Conservation (phyloP, 2,888 invertebrate genomes). For the Corbicula japonica region DNA sequence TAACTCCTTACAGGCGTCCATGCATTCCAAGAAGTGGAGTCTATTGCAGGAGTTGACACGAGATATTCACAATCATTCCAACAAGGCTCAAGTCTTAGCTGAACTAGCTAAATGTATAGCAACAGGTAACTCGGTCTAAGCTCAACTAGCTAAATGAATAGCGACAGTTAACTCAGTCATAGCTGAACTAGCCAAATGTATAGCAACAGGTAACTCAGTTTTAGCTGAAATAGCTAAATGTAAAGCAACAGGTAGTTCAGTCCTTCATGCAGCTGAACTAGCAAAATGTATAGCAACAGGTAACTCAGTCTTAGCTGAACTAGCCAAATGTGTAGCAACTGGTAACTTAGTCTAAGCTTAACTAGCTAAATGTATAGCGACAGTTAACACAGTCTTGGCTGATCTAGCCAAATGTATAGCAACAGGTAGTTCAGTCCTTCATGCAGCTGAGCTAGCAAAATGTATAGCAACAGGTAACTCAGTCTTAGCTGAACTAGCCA, state of each 20-base stretch:
- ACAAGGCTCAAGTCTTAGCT: slow-evolving; percentile 90
- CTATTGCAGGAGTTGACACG: slow-evolving; percentile 90
- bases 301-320: slow-evolving; percentile 90
- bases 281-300: too few relatives aligned
- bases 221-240: too few relatives aligned
- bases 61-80: slow-evolving; percentile 89
- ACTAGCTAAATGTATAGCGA: slow-evolving; percentile 89
- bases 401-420: background rate
- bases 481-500: too few relatives aligned
- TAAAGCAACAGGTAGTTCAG: too few relatives aligned
- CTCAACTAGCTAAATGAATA: background rate
- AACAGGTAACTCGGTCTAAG: slow-evolving; percentile 71
- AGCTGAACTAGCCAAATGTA: background rate
- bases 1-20: slow-evolving; percentile 74
- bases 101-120: slow-evolving; percentile 90
- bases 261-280: too few relatives aligned
- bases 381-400: slow-evolving; percentile 68
- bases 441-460: background rate
- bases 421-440: background rate
- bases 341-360: slow-evolving; percentile 89
- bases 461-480: too few relatives aligned
- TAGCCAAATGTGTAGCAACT: slow-evolving; percentile 89
- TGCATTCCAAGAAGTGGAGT: slow-evolving; percentile 90
- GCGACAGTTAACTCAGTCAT: background rate
- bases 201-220: too few relatives aligned